Base-by-base conservation (phyloP, 2,113 vertebrate species). In the Lucifuga dentata region DNA sequence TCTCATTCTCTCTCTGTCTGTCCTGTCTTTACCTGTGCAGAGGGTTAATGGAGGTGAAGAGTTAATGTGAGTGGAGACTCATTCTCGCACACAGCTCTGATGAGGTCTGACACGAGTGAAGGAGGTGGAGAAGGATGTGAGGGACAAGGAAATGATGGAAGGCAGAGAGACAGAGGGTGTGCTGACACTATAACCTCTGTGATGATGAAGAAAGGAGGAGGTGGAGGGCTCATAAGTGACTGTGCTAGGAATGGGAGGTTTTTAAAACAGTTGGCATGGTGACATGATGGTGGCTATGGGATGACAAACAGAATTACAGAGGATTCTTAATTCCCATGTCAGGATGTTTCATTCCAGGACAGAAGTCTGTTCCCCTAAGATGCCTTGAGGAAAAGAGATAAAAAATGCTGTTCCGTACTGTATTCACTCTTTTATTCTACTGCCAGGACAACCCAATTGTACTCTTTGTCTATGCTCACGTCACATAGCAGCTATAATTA, bases 41-140 rank as follows among this genome's bases (percentile, higher is more conserved):
- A 17, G 55, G 63, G 77, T 78, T 87, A 86, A 89, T 86, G 80
- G 85, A 90, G 86, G 87, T 81, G 79, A 86, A 48, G 73, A 83
- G 90, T 90, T 93, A 91, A 92, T 92, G 83, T 62, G 89, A 88
- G 82, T 35, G 8, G 87, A 87, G 91, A 91, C 73, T 85, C 8
- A 32, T 73, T 78, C 67, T 40, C 74, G 78, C 84, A 78, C 90
- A 88, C 53, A 69, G 84, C 90, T 68, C 88, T 91, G 86, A 91
- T 91, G 89, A 90, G 86, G 86, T 89, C 68, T 52, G 57, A 71
- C 81, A 65, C 9, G 2, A 67, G 77, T 79, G 81, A 66, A 80
- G 80, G 68, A 78, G 69, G 80, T 66, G 53, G 29, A 72, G 65
- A 58, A 76, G 72, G 67, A 74, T 35, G n/a, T 21, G 40, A 32